phyloP scores from a whole-genome alignment of 2,113 vertebrate genomes.

The Aspidoscelis tigris region DNA sequence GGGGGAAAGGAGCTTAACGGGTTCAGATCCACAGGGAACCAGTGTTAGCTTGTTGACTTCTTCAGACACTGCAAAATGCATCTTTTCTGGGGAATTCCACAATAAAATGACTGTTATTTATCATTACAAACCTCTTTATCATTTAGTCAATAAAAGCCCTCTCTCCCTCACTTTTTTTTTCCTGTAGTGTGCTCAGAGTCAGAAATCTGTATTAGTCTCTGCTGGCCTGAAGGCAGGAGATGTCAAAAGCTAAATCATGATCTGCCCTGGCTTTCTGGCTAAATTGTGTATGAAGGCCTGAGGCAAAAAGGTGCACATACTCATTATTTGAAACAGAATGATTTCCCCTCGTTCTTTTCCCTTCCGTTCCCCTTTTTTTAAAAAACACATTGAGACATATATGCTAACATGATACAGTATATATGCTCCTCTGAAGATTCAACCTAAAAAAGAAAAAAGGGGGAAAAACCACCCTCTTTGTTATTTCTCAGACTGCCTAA shows the following conservation, averaged over 20 bases:
- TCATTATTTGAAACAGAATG: constrained; percentile 98
- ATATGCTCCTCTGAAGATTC: constrained; percentile 66
- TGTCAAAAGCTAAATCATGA: constrained; percentile 99
- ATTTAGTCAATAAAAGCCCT: constrained; percentile 99
- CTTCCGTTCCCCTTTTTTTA: constrained; percentile 33
- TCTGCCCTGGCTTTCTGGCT: constrained; percentile 99
- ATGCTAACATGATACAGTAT: constrained; percentile 68
- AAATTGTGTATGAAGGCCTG: constrained; percentile 99
- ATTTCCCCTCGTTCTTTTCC: constrained; percentile 70
- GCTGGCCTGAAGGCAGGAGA: constrained; percentile 93
- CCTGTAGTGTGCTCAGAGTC: constrained; percentile 94
- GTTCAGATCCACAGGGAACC: constrained; percentile 83
- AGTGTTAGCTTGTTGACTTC: constrained; percentile 85
- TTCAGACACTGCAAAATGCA: constrained; percentile 94
- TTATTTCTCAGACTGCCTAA: constrained; percentile 61
- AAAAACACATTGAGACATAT: constrained; percentile 76
- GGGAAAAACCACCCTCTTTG: constrained; percentile 4
- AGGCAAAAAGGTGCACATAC: constrained; percentile 98
- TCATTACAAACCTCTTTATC: constrained; percentile 99
- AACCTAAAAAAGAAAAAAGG: constrained; percentile 55
- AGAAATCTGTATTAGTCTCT: constrained; percentile 99
- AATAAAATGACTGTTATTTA: constrained; percentile 99
- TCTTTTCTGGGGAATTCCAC: constrained; percentile 99
- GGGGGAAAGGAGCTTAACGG: constrained; percentile 91
- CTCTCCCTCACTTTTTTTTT: constrained; percentile 89